These are phyloP conservation scores for Mactromeris polynyma DNA, from an alignment of 2,888 invertebrate species.

Conservation along the genomic window DNA sequence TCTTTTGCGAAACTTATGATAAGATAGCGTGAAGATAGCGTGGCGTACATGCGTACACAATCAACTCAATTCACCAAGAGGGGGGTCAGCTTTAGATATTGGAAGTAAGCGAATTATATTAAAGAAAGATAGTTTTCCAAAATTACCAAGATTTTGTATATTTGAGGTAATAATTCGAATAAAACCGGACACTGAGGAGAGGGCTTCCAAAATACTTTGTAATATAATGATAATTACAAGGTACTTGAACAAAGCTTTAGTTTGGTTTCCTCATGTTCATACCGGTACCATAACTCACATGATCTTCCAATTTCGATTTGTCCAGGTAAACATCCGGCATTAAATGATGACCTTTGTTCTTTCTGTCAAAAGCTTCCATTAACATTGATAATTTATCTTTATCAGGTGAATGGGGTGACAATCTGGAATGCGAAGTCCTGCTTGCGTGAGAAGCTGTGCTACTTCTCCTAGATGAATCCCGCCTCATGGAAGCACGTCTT, in stretches of 20 bases:
- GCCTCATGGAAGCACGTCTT: constrained; percentile 72
- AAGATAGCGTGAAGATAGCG: background rate
- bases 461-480: constrained; percentile 76
- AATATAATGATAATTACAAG: background rate
- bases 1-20: background rate
- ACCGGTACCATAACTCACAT: constrained; percentile 72
- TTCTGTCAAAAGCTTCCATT: constrained; percentile 76
- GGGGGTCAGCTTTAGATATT: background rate
- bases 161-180: background rate
- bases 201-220: too few relatives aligned
- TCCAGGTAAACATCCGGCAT: constrained; percentile 86
- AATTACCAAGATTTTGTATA: too few relatives aligned
- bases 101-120: background rate
- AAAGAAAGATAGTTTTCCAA: background rate
- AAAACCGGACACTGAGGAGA: too few relatives aligned
- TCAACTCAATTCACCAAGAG: background rate
- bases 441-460: constrained; percentile 81
- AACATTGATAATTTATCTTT: constrained; percentile 88
- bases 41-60: background rate
- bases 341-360: constrained; percentile 81
- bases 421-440: constrained; percentile 75
- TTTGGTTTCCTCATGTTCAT: background rate
- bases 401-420: constrained; percentile 97
- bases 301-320: constrained; percentile 84
- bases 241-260: background rate